Base-by-base conservation (phyloP, 2,113 vertebrate genomes). In the Phylloscopus whistleri region DNA sequence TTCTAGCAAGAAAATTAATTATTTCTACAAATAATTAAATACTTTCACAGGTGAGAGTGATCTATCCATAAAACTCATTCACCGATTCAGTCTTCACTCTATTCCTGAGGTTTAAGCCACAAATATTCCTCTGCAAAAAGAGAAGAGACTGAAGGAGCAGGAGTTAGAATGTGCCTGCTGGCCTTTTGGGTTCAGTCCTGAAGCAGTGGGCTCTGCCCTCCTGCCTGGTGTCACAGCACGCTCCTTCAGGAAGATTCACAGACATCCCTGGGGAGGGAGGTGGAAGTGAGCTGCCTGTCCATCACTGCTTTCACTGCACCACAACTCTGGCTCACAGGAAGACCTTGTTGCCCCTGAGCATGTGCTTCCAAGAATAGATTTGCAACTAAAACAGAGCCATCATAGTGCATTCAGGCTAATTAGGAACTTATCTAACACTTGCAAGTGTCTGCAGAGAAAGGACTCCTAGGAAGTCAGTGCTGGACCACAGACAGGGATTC, bases 141-240 rank as follows among this genome's bases (percentile, higher is more conserved):
- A 80, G n/a, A 77, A 75, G 28, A 84, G 43, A 39, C 16, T 58
- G 60, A 69, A 67, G 11, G 8, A 78, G 8, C 2, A 78, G 41
- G 26, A 87, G 33, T 20, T 55, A 17, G 16, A 37, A 16, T 5
- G 17, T 26, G 10, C 23, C 37, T 39, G 6, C 19, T 68, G 23
- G 49, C 35, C 33, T 82, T 89, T 41, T 63, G 27, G 13, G 43
- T n/a, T 83, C 58, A 49, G 31, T 16, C 19, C 53, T 37, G 35
- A 64, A 76, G 58, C 33, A 52, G 49, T 1, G n/a, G 41, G 18
- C 51, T 93, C n/a, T 91, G 19, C 24, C 28, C 67, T 74, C 35
- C 37, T 39, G 37, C 1, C 1, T 37, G 33, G 43, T 58, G 48
- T 75, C 62, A 24, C 37, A 59, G n/a, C 35, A 41, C 0, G 0